phyloP scores from a whole-genome alignment of 2,113 vertebrate species.

The Forbesichthys agassizii region DNA sequence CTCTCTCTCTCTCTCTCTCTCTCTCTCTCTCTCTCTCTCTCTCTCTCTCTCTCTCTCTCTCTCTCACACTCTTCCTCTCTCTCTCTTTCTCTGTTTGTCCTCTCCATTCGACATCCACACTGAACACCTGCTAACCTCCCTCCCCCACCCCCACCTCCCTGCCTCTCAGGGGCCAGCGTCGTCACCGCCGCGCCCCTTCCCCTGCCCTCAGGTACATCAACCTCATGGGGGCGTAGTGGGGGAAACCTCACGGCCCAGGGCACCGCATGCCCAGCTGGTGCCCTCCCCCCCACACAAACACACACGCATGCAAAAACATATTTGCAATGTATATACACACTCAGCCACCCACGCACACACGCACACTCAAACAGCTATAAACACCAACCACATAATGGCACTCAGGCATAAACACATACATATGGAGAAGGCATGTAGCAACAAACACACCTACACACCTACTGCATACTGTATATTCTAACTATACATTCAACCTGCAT shows the following conservation, averaged over 20 bases:
- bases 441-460: too few relatives aligned
- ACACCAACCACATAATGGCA: neutral
- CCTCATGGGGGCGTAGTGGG: neutral
- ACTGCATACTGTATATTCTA: too few relatives aligned
- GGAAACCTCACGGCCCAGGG: neutral
- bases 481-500: too few relatives aligned
- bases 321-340: neutral
- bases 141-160: neutral
- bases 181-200: neutral
- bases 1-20: neutral
- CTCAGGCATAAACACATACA: too few relatives aligned
- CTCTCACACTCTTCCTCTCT: neutral
- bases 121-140: neutral
- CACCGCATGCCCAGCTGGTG: neutral
- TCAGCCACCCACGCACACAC: slow-evolving; percentile 6
- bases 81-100: neutral
- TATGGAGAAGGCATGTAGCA: too few relatives aligned
- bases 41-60: neutral
- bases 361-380: neutral
- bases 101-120: neutral
- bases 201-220: neutral
- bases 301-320: neutral
- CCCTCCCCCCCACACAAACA: neutral
- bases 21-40: neutral
- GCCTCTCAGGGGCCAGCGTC: neutral